phyloP scores from a whole-genome alignment of 2,888 invertebrate species.

The Agonopterix alstromeriana region DNA sequence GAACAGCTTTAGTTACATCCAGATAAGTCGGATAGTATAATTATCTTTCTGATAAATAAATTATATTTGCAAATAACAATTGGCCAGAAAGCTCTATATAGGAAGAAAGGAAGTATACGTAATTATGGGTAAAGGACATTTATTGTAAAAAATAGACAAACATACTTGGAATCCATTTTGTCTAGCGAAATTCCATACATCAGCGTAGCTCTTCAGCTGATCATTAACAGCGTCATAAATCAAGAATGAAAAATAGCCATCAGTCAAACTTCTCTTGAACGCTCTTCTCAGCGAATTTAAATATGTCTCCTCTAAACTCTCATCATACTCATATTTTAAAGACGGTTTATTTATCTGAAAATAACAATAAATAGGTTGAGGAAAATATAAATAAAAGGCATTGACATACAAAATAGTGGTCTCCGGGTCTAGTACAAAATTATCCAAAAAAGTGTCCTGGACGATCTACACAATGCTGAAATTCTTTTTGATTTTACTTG shows the following conservation, averaged over 20 bases:
- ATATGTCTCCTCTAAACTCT: slow-evolving; percentile 88
- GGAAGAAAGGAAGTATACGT: too few species aligned
- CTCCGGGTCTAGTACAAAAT: too few species aligned
- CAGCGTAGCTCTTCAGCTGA: slow-evolving; percentile 87
- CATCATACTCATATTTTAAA: slow-evolving; percentile 93
- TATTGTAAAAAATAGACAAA: background rate
- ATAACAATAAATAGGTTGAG: background rate
- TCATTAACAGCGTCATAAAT: slow-evolving; percentile 95
- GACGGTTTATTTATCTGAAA: slow-evolving; percentile 75
- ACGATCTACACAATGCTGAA: too few species aligned
- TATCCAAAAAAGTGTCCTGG: too few species aligned
- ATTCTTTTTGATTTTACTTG: too few species aligned
- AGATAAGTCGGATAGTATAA: too few species aligned
- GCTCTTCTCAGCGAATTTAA: slow-evolving; percentile 89
- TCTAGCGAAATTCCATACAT: slow-evolving; percentile 92
- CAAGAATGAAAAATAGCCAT: slow-evolving; percentile 94
- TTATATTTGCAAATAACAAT: too few species aligned
- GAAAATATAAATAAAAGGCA: background rate
- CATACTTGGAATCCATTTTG: slow-evolving; percentile 89
- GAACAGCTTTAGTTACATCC: too few species aligned
- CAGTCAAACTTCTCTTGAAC: slow-evolving; percentile 92
- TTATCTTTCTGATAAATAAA: too few species aligned
- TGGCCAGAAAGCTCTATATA: too few species aligned
- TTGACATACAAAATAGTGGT: too few species aligned
- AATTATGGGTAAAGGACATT: too few species aligned